These are phyloP conservation scores for Nothocercus nigrocapillus DNA, from an alignment of 2,113 vertebrate species.

Conservation along the genomic window DNA sequence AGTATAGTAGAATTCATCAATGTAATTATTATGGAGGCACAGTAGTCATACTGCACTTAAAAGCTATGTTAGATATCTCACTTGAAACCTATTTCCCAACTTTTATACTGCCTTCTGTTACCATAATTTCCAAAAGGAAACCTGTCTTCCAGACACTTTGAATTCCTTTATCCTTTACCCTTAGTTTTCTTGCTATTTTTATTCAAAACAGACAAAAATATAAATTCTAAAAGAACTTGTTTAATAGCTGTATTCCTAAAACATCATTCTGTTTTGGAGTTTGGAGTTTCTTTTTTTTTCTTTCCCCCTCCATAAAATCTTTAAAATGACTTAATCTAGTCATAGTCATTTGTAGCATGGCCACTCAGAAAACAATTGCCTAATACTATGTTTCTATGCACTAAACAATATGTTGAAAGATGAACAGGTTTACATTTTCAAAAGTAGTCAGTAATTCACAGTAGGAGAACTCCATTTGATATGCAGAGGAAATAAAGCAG, in stretches of 20 bases:
- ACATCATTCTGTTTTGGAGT: not conserved
- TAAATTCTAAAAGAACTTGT: not conserved
- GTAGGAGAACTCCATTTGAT: not conserved
- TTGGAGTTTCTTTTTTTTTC: not conserved
- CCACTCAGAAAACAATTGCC: not conserved
- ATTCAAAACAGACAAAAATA: not conserved
- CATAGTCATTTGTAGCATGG: not conserved
- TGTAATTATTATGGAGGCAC: not conserved
- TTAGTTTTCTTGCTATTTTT: not conserved
- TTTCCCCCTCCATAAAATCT: not conserved
- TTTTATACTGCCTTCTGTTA: not conserved
- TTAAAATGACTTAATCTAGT: not conserved
- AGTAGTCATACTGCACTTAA: not conserved
- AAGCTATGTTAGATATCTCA: not conserved
- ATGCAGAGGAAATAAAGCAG: not conserved
- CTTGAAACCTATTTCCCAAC: not conserved
- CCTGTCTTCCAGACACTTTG: not conserved
- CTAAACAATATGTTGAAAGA: slow-evolving; percentile 30
- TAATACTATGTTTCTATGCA: not conserved
- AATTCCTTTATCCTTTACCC: too few relatives aligned
- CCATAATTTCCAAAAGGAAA: not conserved
- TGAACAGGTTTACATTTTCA: not conserved
- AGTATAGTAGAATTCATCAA: not conserved
- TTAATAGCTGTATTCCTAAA: not conserved
- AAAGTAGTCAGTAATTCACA: slow-evolving; percentile 20